Base-by-base conservation (phyloP, 2,888 invertebrate genomes). In the Nebria brevicollis region DNA sequence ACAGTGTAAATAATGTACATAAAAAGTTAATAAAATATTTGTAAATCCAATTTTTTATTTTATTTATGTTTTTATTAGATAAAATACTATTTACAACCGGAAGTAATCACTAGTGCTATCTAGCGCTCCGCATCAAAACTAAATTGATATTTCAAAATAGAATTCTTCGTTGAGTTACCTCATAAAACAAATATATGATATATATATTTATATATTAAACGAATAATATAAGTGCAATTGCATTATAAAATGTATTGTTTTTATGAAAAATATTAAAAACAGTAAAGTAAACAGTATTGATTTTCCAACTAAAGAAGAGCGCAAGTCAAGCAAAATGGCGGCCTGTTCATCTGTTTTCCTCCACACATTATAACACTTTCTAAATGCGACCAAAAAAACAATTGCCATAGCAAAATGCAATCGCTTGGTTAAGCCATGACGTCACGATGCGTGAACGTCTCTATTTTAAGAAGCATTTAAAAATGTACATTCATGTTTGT, bases 391-490 rank as follows among this genome's bases (percentile, higher is more conserved):
- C 26, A 70, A 34, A 70, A 25, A 66, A 34, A 70, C 70, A 34
- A 34, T 70, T 25, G 25, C 70, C 15, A 70, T 70, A 15, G 10
- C 7, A 11, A 70, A 34, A 70, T 70, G 70, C 70, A 34, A 26
- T n/a, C 4, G 10, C 70, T 13, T 34, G 66, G 15, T 8, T 25
- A 66, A 15, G 7, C 7, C 5, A 15, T 26, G 73, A 79, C 74
- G 73, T 79, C 78, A 74, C 78, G 41, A 10, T 66, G 43, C 66
- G 74, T 70, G 15, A 26, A 11, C 26, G 25, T 70, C 25, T 70
- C 26, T 34, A 26, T 70, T 26, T 34, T 34, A 34, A 70, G 70
- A 70, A 7, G 26, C 25, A 26, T 25, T 70, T 70, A 13, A 70
- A 20, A 26, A 54, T 64, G 20, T 20, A 20, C 20, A 20, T 20